These are phyloP conservation scores for Argynnis bischoffii DNA, from an alignment of 2,888 invertebrate genomes.

Conservation along the genomic window DNA sequence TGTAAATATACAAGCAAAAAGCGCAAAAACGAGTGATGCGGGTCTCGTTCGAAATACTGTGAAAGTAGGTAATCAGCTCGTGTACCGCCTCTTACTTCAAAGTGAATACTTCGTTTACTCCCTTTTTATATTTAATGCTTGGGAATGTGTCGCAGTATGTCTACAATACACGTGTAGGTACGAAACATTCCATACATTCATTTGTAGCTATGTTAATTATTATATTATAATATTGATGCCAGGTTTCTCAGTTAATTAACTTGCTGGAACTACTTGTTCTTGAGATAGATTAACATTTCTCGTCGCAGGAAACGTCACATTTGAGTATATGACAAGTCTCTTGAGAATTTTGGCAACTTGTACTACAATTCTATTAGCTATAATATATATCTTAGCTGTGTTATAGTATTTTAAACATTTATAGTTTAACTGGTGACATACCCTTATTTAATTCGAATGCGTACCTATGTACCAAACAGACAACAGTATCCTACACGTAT, in stretches of 20 bases:
- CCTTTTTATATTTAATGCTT: conserved; percentile 47
- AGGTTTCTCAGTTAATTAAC: conserved; percentile 12
- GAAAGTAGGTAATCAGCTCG: conserved; percentile 71
- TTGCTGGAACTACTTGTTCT: neutral
- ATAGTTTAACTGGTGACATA: too few relatives aligned
- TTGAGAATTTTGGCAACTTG: too few relatives aligned
- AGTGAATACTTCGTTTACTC: conserved; percentile 60
- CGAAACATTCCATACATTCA: conserved; percentile 5
- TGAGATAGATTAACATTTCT: conserved; percentile 1
- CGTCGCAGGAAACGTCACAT: neutral
- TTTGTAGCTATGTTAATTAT: conserved; percentile 1
- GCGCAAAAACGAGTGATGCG: conserved; percentile 66
- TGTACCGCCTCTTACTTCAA: conserved; percentile 67
- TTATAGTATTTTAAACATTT: too few relatives aligned
- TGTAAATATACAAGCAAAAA: conserved; percentile 53
- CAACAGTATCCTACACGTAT: too few relatives aligned
- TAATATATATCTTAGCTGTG: too few relatives aligned
- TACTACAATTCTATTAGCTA: too few relatives aligned
- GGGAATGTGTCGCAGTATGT: conserved; percentile 10
- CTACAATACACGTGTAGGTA: neutral
- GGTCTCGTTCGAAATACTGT: conserved; percentile 67
- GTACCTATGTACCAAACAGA: too few relatives aligned
- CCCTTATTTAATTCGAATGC: too few relatives aligned
- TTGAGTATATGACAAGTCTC: neutral
- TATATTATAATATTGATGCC: neutral